These are phyloP conservation scores for Hymenochirus boettgeri DNA, from an alignment of 2,113 vertebrate species.

Conservation along the genomic window DNA sequence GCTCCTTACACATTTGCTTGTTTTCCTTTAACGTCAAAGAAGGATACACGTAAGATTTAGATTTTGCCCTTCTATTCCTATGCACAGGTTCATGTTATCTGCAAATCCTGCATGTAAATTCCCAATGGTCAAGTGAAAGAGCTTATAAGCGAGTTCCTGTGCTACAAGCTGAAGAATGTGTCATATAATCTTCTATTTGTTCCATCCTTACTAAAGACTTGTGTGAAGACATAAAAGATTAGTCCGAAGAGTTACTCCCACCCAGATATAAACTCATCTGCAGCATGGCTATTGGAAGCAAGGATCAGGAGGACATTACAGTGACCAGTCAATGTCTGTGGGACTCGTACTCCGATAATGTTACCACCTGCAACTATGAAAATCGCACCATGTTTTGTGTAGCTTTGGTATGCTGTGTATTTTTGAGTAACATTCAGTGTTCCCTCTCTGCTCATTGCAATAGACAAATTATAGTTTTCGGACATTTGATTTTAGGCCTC, in stretches of 20 bases:
- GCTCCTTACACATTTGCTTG: too few species aligned
- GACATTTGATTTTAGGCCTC: too few species aligned
- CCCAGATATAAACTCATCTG: constrained; percentile 39
- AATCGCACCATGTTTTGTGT: constrained; percentile 41
- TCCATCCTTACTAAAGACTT: constrained; percentile 11
- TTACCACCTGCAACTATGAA: constrained; percentile 7
- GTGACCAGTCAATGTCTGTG: constrained; percentile 45
- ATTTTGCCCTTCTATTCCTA: not conserved
- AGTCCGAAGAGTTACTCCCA: constrained; percentile 12
- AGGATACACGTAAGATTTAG: too few species aligned
- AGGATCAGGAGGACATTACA: constrained; percentile 21
- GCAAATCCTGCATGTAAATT: constrained; percentile 30
- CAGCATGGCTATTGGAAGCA: constrained; percentile 28
- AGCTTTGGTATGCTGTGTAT: constrained; percentile 16
- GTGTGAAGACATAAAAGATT: constrained; percentile 26
- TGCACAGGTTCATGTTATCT: constrained; percentile 23
- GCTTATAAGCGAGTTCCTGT: constrained; percentile 45
- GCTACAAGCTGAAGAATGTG: constrained; percentile 7
- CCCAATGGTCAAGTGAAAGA: not conserved
- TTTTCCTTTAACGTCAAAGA: too few species aligned
- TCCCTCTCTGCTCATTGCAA: too few species aligned
- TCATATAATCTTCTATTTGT: constrained; percentile 13
- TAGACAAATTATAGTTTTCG: too few species aligned
- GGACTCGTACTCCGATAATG: constrained; percentile 40
- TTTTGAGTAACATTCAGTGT: constrained; percentile 34